Base-by-base conservation (phyloP, 2,113 vertebrate species). In the Epinephelus lanceolatus region DNA sequence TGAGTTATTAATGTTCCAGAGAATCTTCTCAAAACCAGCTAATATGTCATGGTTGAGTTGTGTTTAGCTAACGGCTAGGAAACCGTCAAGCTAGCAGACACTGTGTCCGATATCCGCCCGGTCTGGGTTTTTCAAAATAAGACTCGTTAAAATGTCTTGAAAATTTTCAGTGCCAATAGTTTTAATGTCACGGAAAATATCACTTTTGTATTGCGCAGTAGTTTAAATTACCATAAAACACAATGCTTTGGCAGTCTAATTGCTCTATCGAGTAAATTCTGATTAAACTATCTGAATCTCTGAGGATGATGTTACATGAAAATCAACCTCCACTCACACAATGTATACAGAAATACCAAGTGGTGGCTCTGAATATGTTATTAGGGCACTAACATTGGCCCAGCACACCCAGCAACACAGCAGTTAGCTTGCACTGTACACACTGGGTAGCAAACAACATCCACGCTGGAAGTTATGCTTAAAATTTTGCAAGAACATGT, bases 101-200 rank as follows among this genome's bases (percentile, higher is more conserved):
- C 1, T 7, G 0, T 49, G n/a, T 19, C 0, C 0, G 0, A 66
- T 27, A 68, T 68, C 76, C 70, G 56, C 68, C 72, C 70, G 56
- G 53, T 55, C 15, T 33, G 12, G 15, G 2, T 17, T 63, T 84
- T 84, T 78, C 72, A 76, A 67, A 66, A 23, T 78, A 89, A 83
- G 9, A 57, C 7, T 6, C 11, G 14, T 17, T 15, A 6, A 61
- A 40, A 25, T 25, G 0, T 68, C 12, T 49, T 21, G 3, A 30
- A 15, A 52, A 27, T n/a, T 68, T 1, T 59, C 3, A 14, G 17
- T 37, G 42, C 8, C 30, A 71, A 13, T 45, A 5, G 23, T 53
- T 53, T 19, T 27, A 25, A 11, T 47, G 17, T 66, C 3, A n/a
- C 2, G 5, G 8, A 5, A 37, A 51, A 23, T 0, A 65, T 23